phyloP scores from a whole-genome alignment of 2,888 invertebrate genomes.

The Trileptium ribeirensis region DNA sequence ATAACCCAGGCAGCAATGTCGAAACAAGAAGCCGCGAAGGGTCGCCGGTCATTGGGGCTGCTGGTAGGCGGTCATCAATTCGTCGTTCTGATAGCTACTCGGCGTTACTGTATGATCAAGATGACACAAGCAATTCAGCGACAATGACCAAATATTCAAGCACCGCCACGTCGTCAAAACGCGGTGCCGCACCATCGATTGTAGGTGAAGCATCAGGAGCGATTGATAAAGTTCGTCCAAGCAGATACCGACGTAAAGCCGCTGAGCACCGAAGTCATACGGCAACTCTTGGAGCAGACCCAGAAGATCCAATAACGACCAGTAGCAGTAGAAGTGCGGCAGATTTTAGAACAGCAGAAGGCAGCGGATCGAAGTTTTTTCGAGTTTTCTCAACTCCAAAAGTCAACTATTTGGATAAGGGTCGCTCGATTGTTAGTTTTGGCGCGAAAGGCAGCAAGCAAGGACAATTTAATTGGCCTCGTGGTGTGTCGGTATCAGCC shows the following conservation, averaged over 20 bases:
- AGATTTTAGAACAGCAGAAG: not conserved
- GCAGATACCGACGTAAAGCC: not conserved
- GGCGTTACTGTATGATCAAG: not conserved
- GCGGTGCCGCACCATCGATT: not conserved
- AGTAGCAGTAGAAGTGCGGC: not conserved
- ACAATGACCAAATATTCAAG: not conserved
- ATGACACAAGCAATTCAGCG: not conserved
- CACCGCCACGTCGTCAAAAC: not conserved
- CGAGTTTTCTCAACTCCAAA: slow-evolving; percentile 12
- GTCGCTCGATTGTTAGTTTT: slow-evolving; percentile 84
- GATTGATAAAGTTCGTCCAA: not conserved
- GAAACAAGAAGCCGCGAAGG: not conserved
- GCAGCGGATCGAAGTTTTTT: slow-evolving; percentile 21
- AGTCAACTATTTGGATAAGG: slow-evolving; percentile 36
- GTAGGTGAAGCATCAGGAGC: not conserved
- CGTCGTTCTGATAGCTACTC: not conserved
- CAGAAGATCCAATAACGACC: not conserved
- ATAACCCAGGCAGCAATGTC: not conserved
- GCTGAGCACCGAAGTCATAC: not conserved
- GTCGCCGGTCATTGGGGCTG: not conserved
- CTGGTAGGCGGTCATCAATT: not conserved
- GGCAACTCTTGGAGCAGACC: not conserved
- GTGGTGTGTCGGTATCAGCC: slow-evolving; percentile 90
- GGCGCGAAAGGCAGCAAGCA: slow-evolving; percentile 97
- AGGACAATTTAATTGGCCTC: slow-evolving; percentile 96